Percentiles rank a stretch among this genome's conserved stretches.
These are phyloP conservation scores for Drosophila azteca DNA, from an alignment of 1,140 invertebrate genomes.

Conservation along the genomic window DNA sequence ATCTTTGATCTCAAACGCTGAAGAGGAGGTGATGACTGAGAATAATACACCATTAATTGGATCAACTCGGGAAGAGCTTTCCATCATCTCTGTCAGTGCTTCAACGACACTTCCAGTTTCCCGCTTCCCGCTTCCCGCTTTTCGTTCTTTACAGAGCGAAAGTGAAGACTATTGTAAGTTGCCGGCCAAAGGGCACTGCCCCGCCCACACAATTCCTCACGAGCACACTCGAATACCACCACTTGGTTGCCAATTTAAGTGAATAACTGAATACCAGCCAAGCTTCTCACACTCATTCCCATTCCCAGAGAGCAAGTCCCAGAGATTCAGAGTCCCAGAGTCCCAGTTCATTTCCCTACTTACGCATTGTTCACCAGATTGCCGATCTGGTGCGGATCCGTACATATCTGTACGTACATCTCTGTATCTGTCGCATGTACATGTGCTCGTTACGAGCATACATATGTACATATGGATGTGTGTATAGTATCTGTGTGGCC, in stretches of 20 bases:
- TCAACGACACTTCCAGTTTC: conserved; percentile 42
- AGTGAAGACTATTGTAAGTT: conserved; percentile 54
- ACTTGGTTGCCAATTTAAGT: conserved; percentile 75
- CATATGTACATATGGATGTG: conserved; percentile 9
- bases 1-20: conserved; percentile 14
- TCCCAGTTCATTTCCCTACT: conserved; percentile 44
- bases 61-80: conserved; percentile 28
- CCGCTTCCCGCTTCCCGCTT: conserved; percentile 8
- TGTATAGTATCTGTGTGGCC: conserved; percentile 14
- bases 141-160: conserved; percentile 52
- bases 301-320: conserved; percentile 5
- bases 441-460: conserved; percentile 11
- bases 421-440: conserved; percentile 11
- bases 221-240: conserved; percentile 34
- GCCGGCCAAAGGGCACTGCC: conserved; percentile 18
- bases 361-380: conserved; percentile 55
- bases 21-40: conserved; percentile 21
- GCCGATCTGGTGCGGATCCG: conserved; percentile 51
- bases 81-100: conserved; percentile 18
- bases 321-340: conserved; percentile 21
- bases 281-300: conserved; percentile 74
- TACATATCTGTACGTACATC: not conserved
- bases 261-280: conserved; percentile 54
- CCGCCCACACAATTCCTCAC: conserved; percentile 1
- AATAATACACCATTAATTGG: conserved; percentile 29